Base-by-base conservation (phyloP, 2,797 vertebrate genomes). In the Setipinna tenuifilis region DNA sequence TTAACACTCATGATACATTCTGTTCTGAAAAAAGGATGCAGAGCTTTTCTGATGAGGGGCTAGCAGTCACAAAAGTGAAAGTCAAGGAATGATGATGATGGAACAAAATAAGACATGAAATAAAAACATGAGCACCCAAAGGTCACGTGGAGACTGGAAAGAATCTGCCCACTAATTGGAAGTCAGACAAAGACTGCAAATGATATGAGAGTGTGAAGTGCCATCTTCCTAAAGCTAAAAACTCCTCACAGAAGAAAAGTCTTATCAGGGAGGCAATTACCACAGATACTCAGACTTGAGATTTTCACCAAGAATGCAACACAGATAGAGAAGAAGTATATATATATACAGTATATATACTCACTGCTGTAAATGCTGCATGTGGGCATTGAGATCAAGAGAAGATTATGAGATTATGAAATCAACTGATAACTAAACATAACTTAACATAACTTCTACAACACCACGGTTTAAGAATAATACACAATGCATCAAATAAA, bases 1-100 rank as follows among this genome's bases (percentile, higher is more conserved):
- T 84, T 85, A 57, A 82, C 81, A 87, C 85, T 88, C 82, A 87
- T 61, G 58, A 86, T 68, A 86, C 82, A 87, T 46, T 68, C 57
- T 23, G 57, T 86, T 88, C 85, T 85, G n/a, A n/a, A 21, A 82
- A 10, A 23, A 84, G 71, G 35, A 62, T 58, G 17, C 44, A 57
- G 83, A 44, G 21, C n/a, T 75, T 75, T 44, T 44, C 48, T 61
- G 19, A 46, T 71, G 83, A 54, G 35, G 84, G 31, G 58, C 17
- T 14, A 75, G 83, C 50, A 17, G 83, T 89, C 86, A n/a, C n/a
- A n/a, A n/a, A n/a, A n/a, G n/a, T n/a, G n/a, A n/a, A n/a, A 19
- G 62, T 88, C 83, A 85, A 87, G 86, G 75, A 86, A 25, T 61
- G n/a, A 81, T n/a, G 12, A 14, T 48, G 58, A 61, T 19, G 80